Conservation (phyloP, 2,888 invertebrate genomes). For the Ormyrus thymus region DNA sequence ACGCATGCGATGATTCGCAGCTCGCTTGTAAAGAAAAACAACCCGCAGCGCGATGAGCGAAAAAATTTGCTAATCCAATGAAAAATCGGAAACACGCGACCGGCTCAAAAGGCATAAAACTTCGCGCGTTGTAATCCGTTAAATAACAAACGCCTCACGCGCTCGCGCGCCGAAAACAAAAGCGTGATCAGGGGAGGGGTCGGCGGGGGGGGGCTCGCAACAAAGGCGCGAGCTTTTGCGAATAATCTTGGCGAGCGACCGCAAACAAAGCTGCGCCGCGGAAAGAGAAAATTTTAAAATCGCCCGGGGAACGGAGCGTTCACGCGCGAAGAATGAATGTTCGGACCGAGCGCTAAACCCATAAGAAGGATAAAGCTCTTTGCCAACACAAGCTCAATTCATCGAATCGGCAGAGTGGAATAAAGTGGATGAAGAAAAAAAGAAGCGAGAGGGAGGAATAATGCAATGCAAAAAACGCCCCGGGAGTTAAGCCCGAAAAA, state of each 20-base stretch:
- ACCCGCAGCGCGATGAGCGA: not conserved
- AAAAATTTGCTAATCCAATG: slow-evolving; percentile 26
- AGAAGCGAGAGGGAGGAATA: not conserved
- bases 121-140: slow-evolving; percentile 33
- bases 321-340: slow-evolving; percentile 21
- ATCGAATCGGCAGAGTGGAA: slow-evolving; percentile 13
- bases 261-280: slow-evolving; percentile 33
- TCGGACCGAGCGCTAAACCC: slow-evolving; percentile 12
- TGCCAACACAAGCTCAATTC: slow-evolving; percentile 31
- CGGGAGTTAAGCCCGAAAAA: slow-evolving; percentile 2
- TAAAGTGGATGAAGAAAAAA: slow-evolving; percentile 27
- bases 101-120: slow-evolving; percentile 16
- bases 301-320: not conserved
- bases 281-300: slow-evolving; percentile 36
- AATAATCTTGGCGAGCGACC: slow-evolving; percentile 26
- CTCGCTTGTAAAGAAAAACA: not conserved
- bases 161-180: slow-evolving; percentile 34
- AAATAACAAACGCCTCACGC: slow-evolving; percentile 37
- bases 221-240: not conserved
- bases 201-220: not conserved
- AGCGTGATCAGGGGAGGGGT: not conserved
- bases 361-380: slow-evolving; percentile 43
- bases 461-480: not conserved
- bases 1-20: not conserved
- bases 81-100: slow-evolving; percentile 16